Conservation (phyloP, 2,888 invertebrate species). For the Drosophila quasianomalipes region DNA sequence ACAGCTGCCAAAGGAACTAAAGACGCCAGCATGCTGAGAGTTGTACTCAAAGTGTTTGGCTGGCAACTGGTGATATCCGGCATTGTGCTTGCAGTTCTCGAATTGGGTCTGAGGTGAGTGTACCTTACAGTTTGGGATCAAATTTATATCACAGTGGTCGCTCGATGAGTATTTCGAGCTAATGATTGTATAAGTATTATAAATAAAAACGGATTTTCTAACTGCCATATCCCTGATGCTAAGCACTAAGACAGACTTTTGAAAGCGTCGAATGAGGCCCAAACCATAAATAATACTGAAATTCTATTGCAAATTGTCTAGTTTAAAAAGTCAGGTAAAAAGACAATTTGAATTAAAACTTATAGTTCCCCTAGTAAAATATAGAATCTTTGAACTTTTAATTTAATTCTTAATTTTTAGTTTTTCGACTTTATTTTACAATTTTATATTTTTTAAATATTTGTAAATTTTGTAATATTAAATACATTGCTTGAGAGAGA, state of each 20-base stretch:
- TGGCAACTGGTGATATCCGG: slow-evolving; percentile 87
- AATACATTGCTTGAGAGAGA: not conserved
- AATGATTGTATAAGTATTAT: not conserved
- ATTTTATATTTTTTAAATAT: not conserved
- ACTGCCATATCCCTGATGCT: not conserved
- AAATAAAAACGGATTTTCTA: not conserved
- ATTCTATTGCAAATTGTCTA: not conserved
- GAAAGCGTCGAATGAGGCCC: not conserved
- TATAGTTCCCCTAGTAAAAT: not conserved
- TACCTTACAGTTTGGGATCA: not conserved
- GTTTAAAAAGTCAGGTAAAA: not conserved
- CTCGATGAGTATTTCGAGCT: not conserved
- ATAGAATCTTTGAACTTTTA: not conserved
- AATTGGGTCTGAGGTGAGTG: slow-evolving; percentile 87
- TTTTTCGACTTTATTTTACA: not conserved
- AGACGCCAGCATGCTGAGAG: slow-evolving; percentile 84
- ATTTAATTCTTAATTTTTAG: not conserved
- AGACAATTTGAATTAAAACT: not conserved
- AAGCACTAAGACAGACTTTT: not conserved
- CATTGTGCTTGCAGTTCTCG: slow-evolving; percentile 87
- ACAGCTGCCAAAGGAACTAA: slow-evolving; percentile 77
- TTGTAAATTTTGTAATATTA: not conserved
- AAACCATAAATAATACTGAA: not conserved
- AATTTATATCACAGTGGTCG: not conserved
- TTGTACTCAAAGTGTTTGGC: slow-evolving; percentile 87